Conservation (phyloP, 2,797 vertebrate genomes). For the Sebastiscus albofasciatus region DNA sequence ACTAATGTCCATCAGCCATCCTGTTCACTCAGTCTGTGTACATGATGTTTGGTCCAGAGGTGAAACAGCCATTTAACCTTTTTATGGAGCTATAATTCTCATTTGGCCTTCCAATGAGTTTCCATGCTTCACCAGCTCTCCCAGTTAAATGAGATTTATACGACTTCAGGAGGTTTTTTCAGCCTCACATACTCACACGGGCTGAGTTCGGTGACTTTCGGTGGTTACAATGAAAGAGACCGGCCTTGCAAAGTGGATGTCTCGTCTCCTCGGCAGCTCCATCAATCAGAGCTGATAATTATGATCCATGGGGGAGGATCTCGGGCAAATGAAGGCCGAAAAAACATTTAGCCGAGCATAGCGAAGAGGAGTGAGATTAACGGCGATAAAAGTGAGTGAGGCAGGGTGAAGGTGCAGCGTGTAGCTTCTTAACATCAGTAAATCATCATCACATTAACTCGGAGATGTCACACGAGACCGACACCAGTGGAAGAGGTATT, state of each 20-base stretch:
- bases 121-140: neutral
- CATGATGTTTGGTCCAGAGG: neutral
- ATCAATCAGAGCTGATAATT: constrained; percentile 46
- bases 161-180: neutral
- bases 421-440: neutral
- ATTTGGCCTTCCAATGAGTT: neutral
- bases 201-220: neutral
- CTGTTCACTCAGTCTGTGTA: neutral
- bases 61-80: constrained; percentile 32
- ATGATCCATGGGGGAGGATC: constrained; percentile 28
- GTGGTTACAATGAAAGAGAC: neutral
- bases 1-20: neutral
- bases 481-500: neutral
- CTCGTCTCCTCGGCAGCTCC: neutral
- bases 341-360: constrained; percentile 29
- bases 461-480: neutral
- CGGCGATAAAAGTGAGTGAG: neutral
- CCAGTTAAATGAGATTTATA: constrained; percentile 24
- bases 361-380: constrained; percentile 23
- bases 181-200: neutral
- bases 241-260: constrained; percentile 5
- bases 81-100: constrained; percentile 35
- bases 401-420: neutral
- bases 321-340: constrained; percentile 32
- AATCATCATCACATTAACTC: constrained; percentile 8